phyloP scores from a whole-genome alignment of 2,113 vertebrate species.

The Caloenas nicobarica region DNA sequence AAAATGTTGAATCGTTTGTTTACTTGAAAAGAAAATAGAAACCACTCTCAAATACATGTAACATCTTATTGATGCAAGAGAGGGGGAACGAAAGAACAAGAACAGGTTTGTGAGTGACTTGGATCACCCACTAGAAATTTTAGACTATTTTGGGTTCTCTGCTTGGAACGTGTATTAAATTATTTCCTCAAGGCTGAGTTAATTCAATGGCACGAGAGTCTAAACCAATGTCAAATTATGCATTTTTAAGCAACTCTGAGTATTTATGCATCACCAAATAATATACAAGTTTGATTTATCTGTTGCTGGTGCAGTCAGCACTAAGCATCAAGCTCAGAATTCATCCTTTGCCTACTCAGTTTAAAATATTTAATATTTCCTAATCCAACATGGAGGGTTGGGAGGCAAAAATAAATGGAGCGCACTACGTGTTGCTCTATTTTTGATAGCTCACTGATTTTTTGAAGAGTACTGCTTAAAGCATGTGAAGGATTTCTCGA shows the following conservation, averaged over 20 bases:
- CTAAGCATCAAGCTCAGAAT: not conserved
- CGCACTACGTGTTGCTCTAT: not conserved
- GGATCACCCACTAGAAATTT: not conserved
- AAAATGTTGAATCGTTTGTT: not conserved
- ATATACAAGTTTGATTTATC: not conserved
- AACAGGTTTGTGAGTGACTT: not conserved
- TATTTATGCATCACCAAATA: conserved; percentile 37
- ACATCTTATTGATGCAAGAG: not conserved
- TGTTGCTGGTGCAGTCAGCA: not conserved
- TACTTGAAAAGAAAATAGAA: not conserved
- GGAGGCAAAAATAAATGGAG: conserved; percentile 52
- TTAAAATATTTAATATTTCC: conserved; percentile 46
- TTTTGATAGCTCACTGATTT: conserved; percentile 19
- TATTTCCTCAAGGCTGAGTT: conserved; percentile 9
- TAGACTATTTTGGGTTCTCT: not conserved
- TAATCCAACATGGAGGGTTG: conserved; percentile 16
- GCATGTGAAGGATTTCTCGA: conserved; percentile 60
- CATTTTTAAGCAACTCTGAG: conserved; percentile 39
- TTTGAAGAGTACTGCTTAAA: conserved; percentile 26
- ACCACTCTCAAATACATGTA: not conserved
- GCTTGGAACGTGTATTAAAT: not conserved
- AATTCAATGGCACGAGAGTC: conserved; percentile 6
- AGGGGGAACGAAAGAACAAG: not conserved
- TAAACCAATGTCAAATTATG: conserved; percentile 18
- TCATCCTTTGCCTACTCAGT: not conserved